Base-by-base conservation (phyloP, 2,797 vertebrate genomes). In the Acropternis orthonyx region DNA sequence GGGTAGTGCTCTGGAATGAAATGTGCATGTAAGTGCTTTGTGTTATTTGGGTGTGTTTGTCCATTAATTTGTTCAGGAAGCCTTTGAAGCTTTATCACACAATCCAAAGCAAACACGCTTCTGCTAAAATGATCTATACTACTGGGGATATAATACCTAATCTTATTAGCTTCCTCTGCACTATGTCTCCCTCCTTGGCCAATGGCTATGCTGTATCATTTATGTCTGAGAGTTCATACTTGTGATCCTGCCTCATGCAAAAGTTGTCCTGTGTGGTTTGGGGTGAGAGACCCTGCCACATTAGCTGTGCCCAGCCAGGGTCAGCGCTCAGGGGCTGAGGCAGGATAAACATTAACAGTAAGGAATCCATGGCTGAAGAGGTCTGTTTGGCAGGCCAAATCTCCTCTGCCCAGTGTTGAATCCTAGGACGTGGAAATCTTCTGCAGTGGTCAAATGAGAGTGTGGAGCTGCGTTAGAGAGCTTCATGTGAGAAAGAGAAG, bases 11-110 rank as follows among this genome's bases (percentile, higher is more conserved):
- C 41, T 5, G 54, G 58, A 83, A 81, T 88, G 83, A 92, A 91
- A 88, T 19, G 32, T 93, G 63, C 18, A 0, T 91, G 54, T 68
- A 92, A 83, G 80, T 72, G 65, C 82, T 78, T 90, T 84, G 77
- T 91, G 72, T 74, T 94, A 66, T 83, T 91, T 91, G 93, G 79
- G 75, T 85, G 81, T 95, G 72, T 96, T 88, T 96, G 81, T 75
- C 72, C 89, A 59, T 90, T 96, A 96, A 96, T 95, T 96, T 91
- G 89, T 93, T 93, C 95, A 94, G 96, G 96, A 96, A 97, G 85
- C 73, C 94, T 83, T 95, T 83, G 91, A 89, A 95, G 96, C 85
- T 97, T 95, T 93, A 91, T 95, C 97, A 93, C 11, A 6, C 75
- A 95, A 92, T 88, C 91, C 96, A 97, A 96, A 95, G 85, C 75